Base-by-base conservation (phyloP, 2,113 vertebrate genomes). In the Chitala chitala region DNA sequence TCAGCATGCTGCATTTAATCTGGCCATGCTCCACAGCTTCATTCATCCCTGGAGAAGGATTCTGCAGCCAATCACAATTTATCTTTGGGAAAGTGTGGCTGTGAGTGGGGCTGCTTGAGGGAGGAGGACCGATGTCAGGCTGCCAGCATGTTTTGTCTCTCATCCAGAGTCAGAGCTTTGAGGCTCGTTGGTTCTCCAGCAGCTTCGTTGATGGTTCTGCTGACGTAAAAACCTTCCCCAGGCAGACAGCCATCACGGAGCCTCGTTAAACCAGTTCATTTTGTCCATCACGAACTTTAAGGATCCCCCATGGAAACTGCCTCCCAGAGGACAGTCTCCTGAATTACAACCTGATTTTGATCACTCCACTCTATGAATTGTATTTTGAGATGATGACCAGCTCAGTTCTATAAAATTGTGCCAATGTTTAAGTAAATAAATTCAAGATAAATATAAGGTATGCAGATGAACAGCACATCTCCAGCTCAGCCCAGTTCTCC, bases 311-410 rank as follows among this genome's bases (percentile, higher is more conserved):
- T 83, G 53, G 85, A 87, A 84, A 82, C 83, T 76, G 76, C 71
- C 4, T 10, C 80, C 78, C 71, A 26, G 71, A 76, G 68, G 78
- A 36, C 3, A 79, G 87, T 86, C 79, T 75, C 77, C 78, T 85
- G 89, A 85, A 90, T 91, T 91, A 88, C 89, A 88, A 89, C 83
- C 89, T 80, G 83, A 88, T 89, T 89, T 86, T 77, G 75, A 80
- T 85, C 87, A 84, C 84, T 72, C 82, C 73, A 72, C 71, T 78
- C 81, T 79, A 84, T 80, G 82, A 83, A 84, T 77, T 80, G 80
- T 78, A 82, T 88, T 89, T 88, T 87, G 89, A 87, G 84, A 82
- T 86, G 83, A 83, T 85, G 84, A n/a, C n/a, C n/a, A n/a, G n/a
- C n/a, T n/a, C n/a, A n/a, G n/a, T n/a, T n/a, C n/a, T n/a, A n/a